These are phyloP conservation scores for Coregonus clupeaformis DNA, from an alignment of 2,113 vertebrate species.

Conservation along the genomic window DNA sequence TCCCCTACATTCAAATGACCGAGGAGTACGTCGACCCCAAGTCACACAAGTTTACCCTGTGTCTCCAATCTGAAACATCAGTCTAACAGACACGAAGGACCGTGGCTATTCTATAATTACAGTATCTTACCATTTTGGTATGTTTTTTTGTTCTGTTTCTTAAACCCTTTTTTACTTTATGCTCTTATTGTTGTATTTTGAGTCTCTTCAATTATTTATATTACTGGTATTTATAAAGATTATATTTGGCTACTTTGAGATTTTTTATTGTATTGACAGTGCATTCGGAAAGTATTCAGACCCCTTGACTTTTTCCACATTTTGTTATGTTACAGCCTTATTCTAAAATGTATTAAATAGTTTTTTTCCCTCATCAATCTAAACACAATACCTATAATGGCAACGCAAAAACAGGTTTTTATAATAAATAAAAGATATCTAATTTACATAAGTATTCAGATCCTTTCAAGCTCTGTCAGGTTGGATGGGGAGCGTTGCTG, in stretches of 20 bases:
- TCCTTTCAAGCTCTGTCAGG: no score
- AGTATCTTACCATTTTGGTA: not conserved
- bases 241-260: not conserved
- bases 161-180: constrained; percentile 47
- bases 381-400: no score
- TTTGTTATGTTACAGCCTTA: no score
- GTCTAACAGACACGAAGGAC: constrained; percentile 44
- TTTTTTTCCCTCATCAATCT: no score
- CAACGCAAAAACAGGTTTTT: no score
- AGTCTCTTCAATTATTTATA: not conserved
- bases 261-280: not conserved
- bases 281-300: no score
- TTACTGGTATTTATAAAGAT: not conserved
- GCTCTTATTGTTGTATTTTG: not conserved
- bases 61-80: constrained; percentile 84
- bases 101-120: not conserved
- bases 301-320: no score
- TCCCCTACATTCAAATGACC: constrained; percentile 89
- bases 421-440: no score
- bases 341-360: no score
- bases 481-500: no score
- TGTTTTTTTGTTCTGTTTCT: not conserved
- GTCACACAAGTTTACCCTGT: constrained; percentile 93
- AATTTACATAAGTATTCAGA: no score
- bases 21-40: constrained; percentile 95